phyloP scores from a whole-genome alignment of 2,797 vertebrate genomes.

The Microctenopoma steveboyesi region DNA sequence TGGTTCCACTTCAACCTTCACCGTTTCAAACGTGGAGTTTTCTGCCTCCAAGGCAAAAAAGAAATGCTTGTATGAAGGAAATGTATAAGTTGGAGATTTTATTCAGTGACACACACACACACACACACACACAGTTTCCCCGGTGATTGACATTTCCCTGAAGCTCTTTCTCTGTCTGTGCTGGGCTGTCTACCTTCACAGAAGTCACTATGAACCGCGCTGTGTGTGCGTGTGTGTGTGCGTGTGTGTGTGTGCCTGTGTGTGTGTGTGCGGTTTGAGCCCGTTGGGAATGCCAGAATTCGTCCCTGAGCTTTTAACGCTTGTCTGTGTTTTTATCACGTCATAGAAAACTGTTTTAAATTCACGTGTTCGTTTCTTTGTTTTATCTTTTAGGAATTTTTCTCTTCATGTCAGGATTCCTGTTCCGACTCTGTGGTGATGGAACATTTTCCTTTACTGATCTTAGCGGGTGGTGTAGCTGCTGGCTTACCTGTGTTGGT shows the following conservation, averaged over 20 bases:
- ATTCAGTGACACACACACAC: slow-evolving; percentile 38
- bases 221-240: neutral
- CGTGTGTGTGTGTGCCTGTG: neutral
- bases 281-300: no score
- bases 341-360: no score
- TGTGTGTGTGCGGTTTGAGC: no score
- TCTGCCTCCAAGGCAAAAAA: slow-evolving; percentile 3
- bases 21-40: neutral
- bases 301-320: no score
- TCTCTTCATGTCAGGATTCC: no score
- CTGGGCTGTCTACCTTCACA: slow-evolving; percentile 43
- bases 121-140: slow-evolving; percentile 12
- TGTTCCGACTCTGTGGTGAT: no score
- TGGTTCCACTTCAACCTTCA: neutral
- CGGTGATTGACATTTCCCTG: slow-evolving; percentile 23
- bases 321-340: no score
- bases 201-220: slow-evolving; percentile 15
- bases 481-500: no score
- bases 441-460: no score
- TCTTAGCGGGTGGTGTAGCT: no score
- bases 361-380: no score
- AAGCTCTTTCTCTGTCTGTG: slow-evolving; percentile 25
- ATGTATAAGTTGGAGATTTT: slow-evolving; percentile 53
- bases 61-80: neutral
- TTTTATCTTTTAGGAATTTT: no score